Evolutionary conservation across 1,140 invertebrate species (phyloP).

Genomic region (Leucophenga varia): DNA sequence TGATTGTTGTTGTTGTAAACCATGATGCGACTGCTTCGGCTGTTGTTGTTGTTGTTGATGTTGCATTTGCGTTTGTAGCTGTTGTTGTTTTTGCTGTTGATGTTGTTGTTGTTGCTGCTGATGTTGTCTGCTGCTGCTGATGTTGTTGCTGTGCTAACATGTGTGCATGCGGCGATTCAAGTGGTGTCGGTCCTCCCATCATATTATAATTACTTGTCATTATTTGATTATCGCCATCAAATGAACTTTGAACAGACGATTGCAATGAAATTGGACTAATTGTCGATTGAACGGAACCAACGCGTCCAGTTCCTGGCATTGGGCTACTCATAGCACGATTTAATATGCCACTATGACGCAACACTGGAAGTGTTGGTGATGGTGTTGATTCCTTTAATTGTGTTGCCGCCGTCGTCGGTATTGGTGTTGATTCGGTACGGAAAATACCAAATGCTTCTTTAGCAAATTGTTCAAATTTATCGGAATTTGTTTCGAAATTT

Average conservation of each 20-base stretch:
- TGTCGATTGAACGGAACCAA: constrained; percentile 10
- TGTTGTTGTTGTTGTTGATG: constrained; percentile 2
- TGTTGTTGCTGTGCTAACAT: no score
- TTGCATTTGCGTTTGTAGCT: constrained; percentile 56
- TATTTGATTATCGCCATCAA: constrained; percentile 63
- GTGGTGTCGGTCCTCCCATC: constrained; percentile 57
- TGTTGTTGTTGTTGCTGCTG: no score
- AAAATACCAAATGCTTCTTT: constrained; percentile 74
- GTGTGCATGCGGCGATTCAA: constrained; percentile 49
- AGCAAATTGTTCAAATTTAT: constrained; percentile 73
- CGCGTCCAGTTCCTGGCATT: constrained; percentile 6
- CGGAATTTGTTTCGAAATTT: constrained; percentile 79
- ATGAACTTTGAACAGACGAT: constrained; percentile 74
- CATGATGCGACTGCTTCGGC: no score
- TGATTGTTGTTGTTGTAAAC: no score
- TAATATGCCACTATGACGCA: constrained; percentile 5
- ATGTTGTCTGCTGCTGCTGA: constrained; percentile 2
- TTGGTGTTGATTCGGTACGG: constrained; percentile 61
- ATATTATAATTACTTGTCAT: constrained; percentile 54
- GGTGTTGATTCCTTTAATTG: constrained; percentile 1
- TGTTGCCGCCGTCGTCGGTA: constrained; percentile 11
- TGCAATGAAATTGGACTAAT: constrained; percentile 66
- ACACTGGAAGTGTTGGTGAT: constrained; percentile 13
- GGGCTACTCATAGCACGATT: constrained; percentile 18
- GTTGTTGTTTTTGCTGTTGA: constrained; percentile 57